Evolutionary conservation across 2,797 vertebrate species (phyloP).

Genomic region (Xenopus petersii): DNA sequence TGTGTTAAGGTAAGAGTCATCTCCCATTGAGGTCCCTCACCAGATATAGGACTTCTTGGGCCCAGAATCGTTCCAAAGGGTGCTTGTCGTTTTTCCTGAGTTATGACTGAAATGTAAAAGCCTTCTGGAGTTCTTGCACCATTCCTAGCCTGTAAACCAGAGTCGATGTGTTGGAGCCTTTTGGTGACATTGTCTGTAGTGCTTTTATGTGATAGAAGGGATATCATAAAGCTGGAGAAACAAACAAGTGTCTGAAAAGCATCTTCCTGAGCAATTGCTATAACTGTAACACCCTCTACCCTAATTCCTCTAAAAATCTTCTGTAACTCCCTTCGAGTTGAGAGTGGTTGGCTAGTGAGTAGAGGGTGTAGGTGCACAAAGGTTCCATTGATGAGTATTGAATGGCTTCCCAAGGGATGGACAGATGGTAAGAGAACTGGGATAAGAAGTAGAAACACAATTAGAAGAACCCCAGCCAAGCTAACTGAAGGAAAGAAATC

Average conservation of each 20-base stretch:
- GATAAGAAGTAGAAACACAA: constrained; percentile 47
- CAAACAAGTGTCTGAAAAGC: constrained; percentile 29
- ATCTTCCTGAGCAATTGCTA: constrained; percentile 12
- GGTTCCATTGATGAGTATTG: not conserved
- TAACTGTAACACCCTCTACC: not conserved
- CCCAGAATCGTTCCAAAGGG: constrained; percentile 25
- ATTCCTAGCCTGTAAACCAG: not conserved
- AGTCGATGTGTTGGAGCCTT: not conserved
- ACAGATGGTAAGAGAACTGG: constrained; percentile 30
- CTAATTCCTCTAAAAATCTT: not conserved
- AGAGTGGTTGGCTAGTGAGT: constrained; percentile 25
- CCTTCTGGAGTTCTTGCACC: not conserved
- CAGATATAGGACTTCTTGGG: not conserved
- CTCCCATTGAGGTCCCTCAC: not conserved
- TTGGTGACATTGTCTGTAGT: not conserved
- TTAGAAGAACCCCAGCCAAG: constrained; percentile 43
- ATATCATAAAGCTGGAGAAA: constrained; percentile 24
- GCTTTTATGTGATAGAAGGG: not conserved
- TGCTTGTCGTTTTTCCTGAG: not conserved
- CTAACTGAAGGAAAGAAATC: constrained; percentile 49
- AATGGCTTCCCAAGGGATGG: not conserved
- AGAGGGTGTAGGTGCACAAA: constrained; percentile 8
- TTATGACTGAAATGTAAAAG: constrained; percentile 16
- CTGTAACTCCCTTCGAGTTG: constrained; percentile 6
- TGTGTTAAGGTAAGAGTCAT: not conserved